Base-by-base conservation (phyloP, 2,797 vertebrate species). In the Echeneis naucrates region DNA sequence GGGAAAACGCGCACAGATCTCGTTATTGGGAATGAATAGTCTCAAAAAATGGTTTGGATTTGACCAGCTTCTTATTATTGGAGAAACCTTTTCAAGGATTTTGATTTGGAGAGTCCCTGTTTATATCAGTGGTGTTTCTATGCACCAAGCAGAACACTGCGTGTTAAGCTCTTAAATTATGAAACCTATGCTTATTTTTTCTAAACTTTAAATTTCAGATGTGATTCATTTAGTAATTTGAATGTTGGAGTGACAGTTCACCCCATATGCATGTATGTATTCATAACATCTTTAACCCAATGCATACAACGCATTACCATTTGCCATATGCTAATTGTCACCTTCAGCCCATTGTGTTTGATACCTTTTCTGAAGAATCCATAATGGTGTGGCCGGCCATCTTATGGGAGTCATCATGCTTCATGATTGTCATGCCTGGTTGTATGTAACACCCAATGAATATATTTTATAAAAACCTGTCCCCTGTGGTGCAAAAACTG, bases 351-450 rank as follows among this genome's bases (percentile, higher is more conserved):
- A 63, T 10, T 37, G 26, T 42, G 14, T 47, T 35, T 40, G 37
- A 52, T 66, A 16, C 32, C 53, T 78, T 65, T 64, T 73, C 61
- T 44, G n/a, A 23, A 65, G 38, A 19, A 60, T 48, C 21, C 17
- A 44, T 63, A 40, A 38, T 42, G 26, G 12, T 24, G 26, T n/a
- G 8, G 9, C 33, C 23, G n/a, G 42, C 3, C 30, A 37, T 57
- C 5, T 44, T 26, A 16, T 40, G 1, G 33, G 10, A 32, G 8
- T 13, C 54, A 68, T 76, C 14, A 23, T 12, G 6, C 40, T 13
- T 23, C 13, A 51, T 26, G 37, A 55, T 51, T 63, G 27, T 21
- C 56, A 33, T 54, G 45, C 37, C 23, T 57, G 11, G 32, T n/a
- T 75, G 19, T 19, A 5, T n/a, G n/a, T 48, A 57, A 63, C 12